Evolutionary conservation across 2,113 vertebrate genomes (phyloP).

Genomic region (Nycticorax nycticorax): DNA sequence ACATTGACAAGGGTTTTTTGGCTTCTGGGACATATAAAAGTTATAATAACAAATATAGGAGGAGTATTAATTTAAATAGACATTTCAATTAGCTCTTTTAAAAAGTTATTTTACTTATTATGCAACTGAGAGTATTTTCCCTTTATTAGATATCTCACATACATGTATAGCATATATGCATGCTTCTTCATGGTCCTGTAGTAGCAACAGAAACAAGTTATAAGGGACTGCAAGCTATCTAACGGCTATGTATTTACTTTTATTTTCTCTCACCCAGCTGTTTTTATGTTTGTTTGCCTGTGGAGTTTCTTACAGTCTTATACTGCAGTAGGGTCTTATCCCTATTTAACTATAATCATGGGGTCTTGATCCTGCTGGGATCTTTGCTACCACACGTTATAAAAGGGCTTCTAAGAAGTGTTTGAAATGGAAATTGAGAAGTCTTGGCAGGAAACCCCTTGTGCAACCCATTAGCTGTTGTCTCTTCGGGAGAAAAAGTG

Average conservation of each 20-base stretch:
- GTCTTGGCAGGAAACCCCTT: not conserved
- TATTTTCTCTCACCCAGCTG: not conserved
- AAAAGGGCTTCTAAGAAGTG: not conserved
- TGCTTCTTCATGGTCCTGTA: not conserved
- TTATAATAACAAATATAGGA: not conserved
- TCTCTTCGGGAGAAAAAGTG: not conserved
- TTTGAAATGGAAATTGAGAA: not conserved
- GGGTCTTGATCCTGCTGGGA: not conserved
- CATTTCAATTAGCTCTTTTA: not conserved
- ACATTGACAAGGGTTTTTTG: not conserved
- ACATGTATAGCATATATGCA: accelerated
- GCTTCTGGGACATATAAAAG: not conserved
- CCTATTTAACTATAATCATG: not conserved
- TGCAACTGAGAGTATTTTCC: not conserved
- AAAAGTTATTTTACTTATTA: not conserved
- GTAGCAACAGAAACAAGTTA: not conserved
- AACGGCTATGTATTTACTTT: not conserved
- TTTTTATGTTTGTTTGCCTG: not conserved
- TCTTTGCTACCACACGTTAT: not conserved
- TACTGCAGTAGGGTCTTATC: not conserved
- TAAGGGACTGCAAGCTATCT: not conserved
- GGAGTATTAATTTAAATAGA: not conserved
- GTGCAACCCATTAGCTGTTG: not conserved
- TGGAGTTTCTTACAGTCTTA: not conserved
- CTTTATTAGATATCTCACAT: not conserved